These are phyloP conservation scores for Crossaster papposus DNA, from an alignment of 53 echinoderm and acorn worm genomes.

Conservation along the genomic window DNA sequence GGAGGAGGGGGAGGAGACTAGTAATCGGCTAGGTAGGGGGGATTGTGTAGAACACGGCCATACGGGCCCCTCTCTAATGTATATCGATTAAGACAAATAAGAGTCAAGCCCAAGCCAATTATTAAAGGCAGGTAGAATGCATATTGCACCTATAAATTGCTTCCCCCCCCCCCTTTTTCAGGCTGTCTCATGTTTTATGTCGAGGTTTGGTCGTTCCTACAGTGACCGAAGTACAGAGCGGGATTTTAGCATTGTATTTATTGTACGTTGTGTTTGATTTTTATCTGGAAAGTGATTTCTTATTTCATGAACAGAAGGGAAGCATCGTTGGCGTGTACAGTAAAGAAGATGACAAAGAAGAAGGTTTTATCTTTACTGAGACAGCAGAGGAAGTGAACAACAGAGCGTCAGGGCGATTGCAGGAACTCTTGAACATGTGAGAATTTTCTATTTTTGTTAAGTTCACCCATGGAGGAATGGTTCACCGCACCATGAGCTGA, in stretches of 20 bases:
- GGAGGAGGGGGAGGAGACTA: too few species aligned
- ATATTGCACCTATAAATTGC: too few species aligned
- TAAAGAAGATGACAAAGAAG: slow-evolving; percentile 67
- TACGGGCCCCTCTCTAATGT: too few species aligned
- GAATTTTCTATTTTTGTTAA: background rate
- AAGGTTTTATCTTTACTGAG: slow-evolving; percentile 72
- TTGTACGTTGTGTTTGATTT: background rate
- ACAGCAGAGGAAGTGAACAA: slow-evolving; percentile 74
- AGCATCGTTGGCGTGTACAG: slow-evolving; percentile 84
- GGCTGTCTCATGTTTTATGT: too few species aligned
- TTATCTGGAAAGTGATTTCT: background rate
- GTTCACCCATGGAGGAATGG: background rate
- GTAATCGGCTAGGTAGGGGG: too few species aligned
- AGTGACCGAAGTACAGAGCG: too few species aligned
- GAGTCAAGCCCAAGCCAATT: too few species aligned
- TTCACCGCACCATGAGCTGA: background rate
- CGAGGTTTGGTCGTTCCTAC: too few species aligned
- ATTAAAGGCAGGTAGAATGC: too few species aligned
- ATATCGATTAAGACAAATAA: too few species aligned
- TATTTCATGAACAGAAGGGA: slow-evolving; percentile 58
- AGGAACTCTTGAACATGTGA: slow-evolving; percentile 78
- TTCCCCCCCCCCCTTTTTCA: too few species aligned
- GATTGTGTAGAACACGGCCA: too few species aligned
- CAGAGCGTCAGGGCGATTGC: slow-evolving; percentile 67
- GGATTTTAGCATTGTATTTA: background rate